Evolutionary conservation across 2,113 vertebrate species (phyloP), one percentile per base, ranked within the genome.

Genomic region (Mus spicilegus): DNA sequence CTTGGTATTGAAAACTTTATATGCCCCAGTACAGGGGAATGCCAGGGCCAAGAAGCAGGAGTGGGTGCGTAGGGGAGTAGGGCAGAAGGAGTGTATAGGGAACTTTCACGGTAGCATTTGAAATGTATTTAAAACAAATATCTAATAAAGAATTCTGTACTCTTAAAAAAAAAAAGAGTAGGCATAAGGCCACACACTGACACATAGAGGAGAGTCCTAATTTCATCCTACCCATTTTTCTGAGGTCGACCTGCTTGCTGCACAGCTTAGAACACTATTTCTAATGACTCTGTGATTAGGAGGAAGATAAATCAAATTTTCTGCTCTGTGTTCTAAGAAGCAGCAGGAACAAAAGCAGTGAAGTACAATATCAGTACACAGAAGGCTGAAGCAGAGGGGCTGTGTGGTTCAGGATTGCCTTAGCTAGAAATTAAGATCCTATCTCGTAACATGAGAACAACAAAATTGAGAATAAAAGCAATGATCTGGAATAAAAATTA

Each of bases 211-310:
- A 61, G 63, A 86, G 46, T 7, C 51, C 24, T 80, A 65, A 4
- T 61, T 86, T 1, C 2, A 89, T 93, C 30, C 88, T 5, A 10
- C 1, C 58, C 85, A 76, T 13, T 84, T 19, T 4, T 80, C 7
- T 70, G 61, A 58, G 19, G 82, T 94, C 30, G 65, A 73, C 58
- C 67, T 93, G 91, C 54, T 78, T 58, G 85, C 46, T 93, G 56
- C 33, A 13, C 26, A 87, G 39, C 49, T 95, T 94, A 70, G 90
- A 93, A 89, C n/a, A 91, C 19, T 86, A 82, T 89, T 91, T 93
- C 39, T 70, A 72, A 72, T 77, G 65, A 65, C n/a, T 90, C 8
- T 85, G 46, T 91, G 85, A 20, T 84, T 61, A 39, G 24, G 36
- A 84, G 61, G 22, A 84, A 84, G 56, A 26, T 7, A 28, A 16